Conservation (phyloP, 2,888 invertebrate genomes). For the Thumatha senex region DNA sequence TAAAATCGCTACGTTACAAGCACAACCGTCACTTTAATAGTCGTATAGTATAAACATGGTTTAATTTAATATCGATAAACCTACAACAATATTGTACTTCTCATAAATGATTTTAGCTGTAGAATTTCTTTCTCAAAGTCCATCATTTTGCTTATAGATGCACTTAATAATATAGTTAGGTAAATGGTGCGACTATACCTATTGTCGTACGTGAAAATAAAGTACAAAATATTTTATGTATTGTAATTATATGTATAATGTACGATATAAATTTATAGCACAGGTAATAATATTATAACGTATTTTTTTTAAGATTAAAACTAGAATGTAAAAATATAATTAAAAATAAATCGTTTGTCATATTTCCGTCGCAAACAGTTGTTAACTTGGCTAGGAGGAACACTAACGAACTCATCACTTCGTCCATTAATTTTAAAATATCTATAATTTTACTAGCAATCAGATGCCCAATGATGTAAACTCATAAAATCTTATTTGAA, state of each 20-base stretch:
- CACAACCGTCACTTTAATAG: conserved; percentile 21
- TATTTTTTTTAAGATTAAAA: conserved; percentile 76
- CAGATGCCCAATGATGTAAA: conserved; percentile 74
- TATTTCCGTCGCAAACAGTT: conserved; percentile 81
- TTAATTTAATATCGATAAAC: conserved; percentile 35
- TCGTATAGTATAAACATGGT: neutral
- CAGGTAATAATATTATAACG: conserved; percentile 62
- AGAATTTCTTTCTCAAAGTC: conserved; percentile 25
- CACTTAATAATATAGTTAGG: conserved; percentile 58
- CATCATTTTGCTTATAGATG: conserved; percentile 51
- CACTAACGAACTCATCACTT: conserved; percentile 82
- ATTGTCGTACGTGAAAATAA: conserved; percentile 75
- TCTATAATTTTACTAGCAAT: conserved; percentile 76
- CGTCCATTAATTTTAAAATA: conserved; percentile 82
- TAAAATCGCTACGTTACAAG: conserved; percentile 4
- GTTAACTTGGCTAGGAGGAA: conserved; percentile 77
- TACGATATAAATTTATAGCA: conserved; percentile 77
- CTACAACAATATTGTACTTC: conserved; percentile 80
- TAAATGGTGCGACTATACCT: conserved; percentile 62
- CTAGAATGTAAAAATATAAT: conserved; percentile 63
- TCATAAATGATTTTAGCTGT: conserved; percentile 53
- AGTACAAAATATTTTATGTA: conserved; percentile 84
- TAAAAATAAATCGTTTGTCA: conserved; percentile 72
- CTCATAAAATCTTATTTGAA: conserved; percentile 63
- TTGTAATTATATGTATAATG: conserved; percentile 74